Percentiles rank a stretch among this genome's conserved stretches.
phyloP scores from a whole-genome alignment of 2,888 invertebrate species.

The Hirtodrosophila confusa region DNA sequence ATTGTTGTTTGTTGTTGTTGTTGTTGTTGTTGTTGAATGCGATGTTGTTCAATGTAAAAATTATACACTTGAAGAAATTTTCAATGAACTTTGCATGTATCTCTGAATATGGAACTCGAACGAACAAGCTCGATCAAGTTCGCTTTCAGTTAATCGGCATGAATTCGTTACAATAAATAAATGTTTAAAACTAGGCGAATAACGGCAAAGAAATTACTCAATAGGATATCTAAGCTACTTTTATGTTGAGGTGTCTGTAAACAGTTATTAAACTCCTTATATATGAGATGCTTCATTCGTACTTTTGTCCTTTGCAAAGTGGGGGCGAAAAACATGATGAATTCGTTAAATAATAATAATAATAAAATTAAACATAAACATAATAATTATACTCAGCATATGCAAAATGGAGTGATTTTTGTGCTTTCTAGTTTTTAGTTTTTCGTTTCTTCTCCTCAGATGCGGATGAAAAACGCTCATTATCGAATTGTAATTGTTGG shows the following conservation, averaged over 20 bases:
- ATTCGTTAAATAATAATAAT: not conserved
- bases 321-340: slow-evolving; percentile 13
- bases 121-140: no score
- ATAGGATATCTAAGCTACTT: slow-evolving; percentile 27
- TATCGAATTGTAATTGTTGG: no score
- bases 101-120: slow-evolving; percentile 2
- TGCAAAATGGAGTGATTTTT: slow-evolving; percentile 44
- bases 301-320: slow-evolving; percentile 18
- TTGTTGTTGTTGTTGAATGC: slow-evolving; percentile 28
- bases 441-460: not conserved
- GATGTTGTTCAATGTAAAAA: slow-evolving; percentile 59
- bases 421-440: not conserved
- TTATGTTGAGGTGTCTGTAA: slow-evolving; percentile 39
- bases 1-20: slow-evolving; percentile 9
- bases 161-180: slow-evolving; percentile 52
- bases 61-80: slow-evolving; percentile 63
- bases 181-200: slow-evolving; percentile 35
- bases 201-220: no score
- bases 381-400: no score
- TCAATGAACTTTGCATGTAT: slow-evolving; percentile 49
- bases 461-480: no score
- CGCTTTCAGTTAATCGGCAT: slow-evolving; percentile 18
- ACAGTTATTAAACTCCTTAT: slow-evolving; percentile 33
- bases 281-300: slow-evolving; percentile 69
- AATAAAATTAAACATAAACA: slow-evolving; percentile 8